Percentiles rank a stretch among this genome's conserved stretches.
These are phyloP conservation scores for Albula goreensis DNA, from an alignment of 2,113 vertebrate genomes.

Conservation along the genomic window DNA sequence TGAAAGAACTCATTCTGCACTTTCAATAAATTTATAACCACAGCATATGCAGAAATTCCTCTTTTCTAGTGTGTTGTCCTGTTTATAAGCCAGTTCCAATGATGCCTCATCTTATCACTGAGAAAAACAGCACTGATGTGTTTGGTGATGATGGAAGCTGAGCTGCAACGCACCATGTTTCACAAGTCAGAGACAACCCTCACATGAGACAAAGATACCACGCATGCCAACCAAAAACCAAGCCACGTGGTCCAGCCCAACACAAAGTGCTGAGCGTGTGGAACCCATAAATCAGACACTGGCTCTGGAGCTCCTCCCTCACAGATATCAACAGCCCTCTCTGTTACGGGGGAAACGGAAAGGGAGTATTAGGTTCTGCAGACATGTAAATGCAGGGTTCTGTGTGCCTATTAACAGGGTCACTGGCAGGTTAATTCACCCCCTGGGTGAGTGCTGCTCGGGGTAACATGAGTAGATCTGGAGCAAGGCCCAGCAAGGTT, in stretches of 20 bases:
- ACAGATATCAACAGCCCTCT: neutral
- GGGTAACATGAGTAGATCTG: constrained; percentile 23
- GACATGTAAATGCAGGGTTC: constrained; percentile 53
- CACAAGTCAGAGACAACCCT: neutral
- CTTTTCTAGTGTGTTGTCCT: too few relatives aligned
- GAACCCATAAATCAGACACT: neutral
- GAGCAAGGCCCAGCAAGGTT: neutral
- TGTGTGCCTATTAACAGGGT: constrained; percentile 45
- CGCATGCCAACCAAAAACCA: neutral
- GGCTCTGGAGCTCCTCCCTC: neutral
- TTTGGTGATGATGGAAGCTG: neutral
- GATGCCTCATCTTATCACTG: too few relatives aligned
- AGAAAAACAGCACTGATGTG: neutral
- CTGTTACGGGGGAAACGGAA: constrained; percentile 48
- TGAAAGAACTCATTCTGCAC: too few relatives aligned
- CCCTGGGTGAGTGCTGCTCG: neutral
- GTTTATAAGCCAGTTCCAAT: too few relatives aligned
- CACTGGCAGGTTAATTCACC: constrained; percentile 46
- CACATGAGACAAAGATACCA: neutral
- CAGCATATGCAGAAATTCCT: too few relatives aligned
- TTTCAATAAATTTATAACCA: too few relatives aligned
- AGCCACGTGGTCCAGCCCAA: neutral
- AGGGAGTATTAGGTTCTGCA: constrained; percentile 47
- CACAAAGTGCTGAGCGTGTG: too few relatives aligned
- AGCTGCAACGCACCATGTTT: neutral